Base-by-base conservation (phyloP, 2,888 invertebrate species). In the Heteromyza rotundicornis region DNA sequence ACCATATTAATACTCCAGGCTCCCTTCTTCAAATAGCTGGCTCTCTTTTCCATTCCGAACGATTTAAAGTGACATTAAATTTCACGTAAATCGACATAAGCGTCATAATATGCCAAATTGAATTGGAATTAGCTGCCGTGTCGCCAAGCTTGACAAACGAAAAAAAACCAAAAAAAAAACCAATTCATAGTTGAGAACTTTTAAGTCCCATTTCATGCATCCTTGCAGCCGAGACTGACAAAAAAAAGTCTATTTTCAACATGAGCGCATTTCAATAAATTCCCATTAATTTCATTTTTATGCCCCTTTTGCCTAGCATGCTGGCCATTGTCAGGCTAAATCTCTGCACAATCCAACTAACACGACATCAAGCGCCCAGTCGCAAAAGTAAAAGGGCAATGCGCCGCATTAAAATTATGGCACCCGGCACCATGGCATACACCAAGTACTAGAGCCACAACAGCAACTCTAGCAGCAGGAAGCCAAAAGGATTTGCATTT, bases 231-330 rank as follows among this genome's bases (percentile, higher is more conserved):
- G 47, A 47, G 5, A 47, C 8, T 47, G 20, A 20, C 17, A 20
- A 20, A 17, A 47, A 40, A 40, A 40, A 52, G 16, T 54, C 36
- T 54, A 35, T 66, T 66, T 64, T 64, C 66, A 64, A 62, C 66
- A 60, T 64, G 64, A 62, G 51, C 60, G 66, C 66, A 62, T 64
- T 64, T 51, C 51, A 36, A 74, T 75, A 74, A 75, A 75, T 74
- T 72, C 64, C 64, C 68, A 75, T 74, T 74, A 74, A 75, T 69
- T 64, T 68, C 66, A 67, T 70, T 65, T 70, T 73, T 69, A 66
- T 64, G 64, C 47, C 19, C 47, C 7, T 20, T 27, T 27, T 7
- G 27, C 10, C 5, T 5, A 5, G 27, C 27, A 5, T 27, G 27
- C 27, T 27, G 27, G 7, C 27, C 27, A 7, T 27, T 27, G 27